Evolutionary conservation across 2,113 vertebrate genomes (phyloP).

Genomic region (Malurus alboscapulatus): DNA sequence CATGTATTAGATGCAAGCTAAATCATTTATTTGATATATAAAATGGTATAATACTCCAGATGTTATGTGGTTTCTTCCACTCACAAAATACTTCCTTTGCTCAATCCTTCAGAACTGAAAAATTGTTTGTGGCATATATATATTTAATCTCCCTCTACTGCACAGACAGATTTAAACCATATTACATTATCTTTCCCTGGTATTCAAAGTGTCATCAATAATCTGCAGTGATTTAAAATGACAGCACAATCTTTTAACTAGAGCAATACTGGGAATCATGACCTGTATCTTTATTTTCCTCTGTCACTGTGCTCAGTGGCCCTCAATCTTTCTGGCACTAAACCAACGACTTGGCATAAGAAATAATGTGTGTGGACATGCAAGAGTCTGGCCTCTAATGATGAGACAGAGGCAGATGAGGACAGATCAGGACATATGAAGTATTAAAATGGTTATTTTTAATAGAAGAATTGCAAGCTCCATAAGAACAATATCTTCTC

Average conservation of each 20-base stretch:
- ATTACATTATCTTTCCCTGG: not conserved
- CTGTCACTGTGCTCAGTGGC: not conserved
- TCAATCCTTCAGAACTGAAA: not conserved
- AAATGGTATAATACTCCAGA: not conserved
- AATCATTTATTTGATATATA: not conserved
- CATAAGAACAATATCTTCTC: not conserved
- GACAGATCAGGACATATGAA: not conserved
- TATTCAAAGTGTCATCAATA: not conserved
- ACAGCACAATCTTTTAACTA: not conserved
- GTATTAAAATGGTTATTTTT: not conserved
- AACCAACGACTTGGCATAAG: accelerated
- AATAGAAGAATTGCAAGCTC: not conserved
- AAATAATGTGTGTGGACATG: not conserved
- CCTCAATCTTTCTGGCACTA: not conserved
- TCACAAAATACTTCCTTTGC: not conserved
- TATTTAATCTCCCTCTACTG: not conserved
- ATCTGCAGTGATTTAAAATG: conserved; percentile 3
- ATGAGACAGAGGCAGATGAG: not conserved
- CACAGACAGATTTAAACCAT: not conserved
- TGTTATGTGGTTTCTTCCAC: not conserved
- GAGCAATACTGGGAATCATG: not conserved
- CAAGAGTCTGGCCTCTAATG: not conserved
- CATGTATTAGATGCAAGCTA: not conserved
- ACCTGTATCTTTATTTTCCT: not conserved
- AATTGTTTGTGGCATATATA: not conserved